Evolutionary conservation across 2,797 vertebrate species (phyloP).

Genomic region (Falco rusticolus): DNA sequence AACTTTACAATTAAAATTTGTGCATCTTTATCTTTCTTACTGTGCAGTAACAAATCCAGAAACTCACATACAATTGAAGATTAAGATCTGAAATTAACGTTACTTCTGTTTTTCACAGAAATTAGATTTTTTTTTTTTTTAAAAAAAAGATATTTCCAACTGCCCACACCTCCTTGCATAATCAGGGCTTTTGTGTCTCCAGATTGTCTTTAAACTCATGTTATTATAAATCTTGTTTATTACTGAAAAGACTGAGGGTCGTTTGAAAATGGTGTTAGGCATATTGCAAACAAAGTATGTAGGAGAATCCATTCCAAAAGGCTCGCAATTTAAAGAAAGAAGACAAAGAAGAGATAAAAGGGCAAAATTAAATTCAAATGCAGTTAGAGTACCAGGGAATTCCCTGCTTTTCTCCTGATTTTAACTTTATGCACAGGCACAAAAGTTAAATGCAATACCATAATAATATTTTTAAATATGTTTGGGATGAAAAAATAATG

Average conservation of each 20-base stretch:
- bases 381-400: neutral
- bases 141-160: neutral
- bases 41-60: neutral
- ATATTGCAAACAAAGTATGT: neutral
- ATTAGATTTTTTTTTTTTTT: neutral
- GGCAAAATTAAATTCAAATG: constrained; percentile 58
- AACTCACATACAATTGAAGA: neutral
- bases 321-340: constrained; percentile 23
- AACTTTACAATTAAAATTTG: neutral
- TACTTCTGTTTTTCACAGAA: neutral
- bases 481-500: neutral
- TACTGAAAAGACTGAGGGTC: constrained; percentile 27
- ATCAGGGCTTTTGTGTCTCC: constrained; percentile 22
- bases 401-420: constrained; percentile 4
- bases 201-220: constrained; percentile 34
- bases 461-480: neutral
- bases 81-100: neutral
- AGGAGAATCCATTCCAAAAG: constrained; percentile 15
- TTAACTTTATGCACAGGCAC: neutral
- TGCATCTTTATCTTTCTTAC: neutral
- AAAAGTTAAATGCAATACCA: neutral
- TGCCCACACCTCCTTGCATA: neutral
- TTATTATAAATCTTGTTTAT: constrained; percentile 61
- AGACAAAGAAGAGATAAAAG: constrained; percentile 49
- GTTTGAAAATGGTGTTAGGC: neutral